phyloP scores from a whole-genome alignment of 2,888 invertebrate species.

The Tillus elongatus region DNA sequence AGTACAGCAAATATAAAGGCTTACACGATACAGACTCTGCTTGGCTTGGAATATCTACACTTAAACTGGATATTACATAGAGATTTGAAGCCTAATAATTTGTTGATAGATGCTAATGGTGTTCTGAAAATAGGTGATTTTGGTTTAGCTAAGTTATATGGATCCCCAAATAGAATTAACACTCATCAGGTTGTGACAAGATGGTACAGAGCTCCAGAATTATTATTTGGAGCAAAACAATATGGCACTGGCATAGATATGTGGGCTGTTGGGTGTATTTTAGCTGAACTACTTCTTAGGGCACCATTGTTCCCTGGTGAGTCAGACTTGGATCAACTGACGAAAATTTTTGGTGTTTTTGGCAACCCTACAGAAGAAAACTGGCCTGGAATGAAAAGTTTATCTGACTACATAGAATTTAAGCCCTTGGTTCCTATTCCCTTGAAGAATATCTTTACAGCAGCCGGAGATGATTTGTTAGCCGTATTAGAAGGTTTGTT shows the following conservation, averaged over 20 bases:
- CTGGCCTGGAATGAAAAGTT: slow-evolving; percentile 76
- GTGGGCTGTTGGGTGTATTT: slow-evolving; percentile 98
- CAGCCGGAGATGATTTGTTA: slow-evolving; percentile 85
- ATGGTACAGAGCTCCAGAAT: slow-evolving; percentile 89
- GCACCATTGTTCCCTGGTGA: slow-evolving; percentile 94
- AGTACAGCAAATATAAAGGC: slow-evolving; percentile 91
- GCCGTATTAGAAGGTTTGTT: slow-evolving; percentile 70
- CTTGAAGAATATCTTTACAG: slow-evolving; percentile 87
- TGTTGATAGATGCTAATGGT: slow-evolving; percentile 85
- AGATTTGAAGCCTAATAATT: slow-evolving; percentile 98
- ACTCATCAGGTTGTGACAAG: slow-evolving; percentile 97
- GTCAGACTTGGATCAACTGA: slow-evolving; percentile 92
- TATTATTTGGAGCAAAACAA: slow-evolving; percentile 88
- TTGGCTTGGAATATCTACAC: slow-evolving; percentile 92
- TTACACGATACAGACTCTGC: slow-evolving; percentile 89
- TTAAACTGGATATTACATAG: slow-evolving; percentile 94
- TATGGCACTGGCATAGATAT: slow-evolving; percentile 96
- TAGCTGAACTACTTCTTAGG: slow-evolving; percentile 86
- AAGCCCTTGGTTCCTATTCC: slow-evolving; percentile 78
- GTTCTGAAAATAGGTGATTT: slow-evolving; percentile 97
- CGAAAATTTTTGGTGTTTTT: slow-evolving; percentile 88
- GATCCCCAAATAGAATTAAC: slow-evolving; percentile 90
- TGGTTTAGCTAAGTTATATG: slow-evolving; percentile 94
- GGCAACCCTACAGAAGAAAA: slow-evolving; percentile 88
- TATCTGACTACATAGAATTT: slow-evolving; percentile 91